phyloP scores from a whole-genome alignment of 2,888 invertebrate species.

The Orchestes rusci region DNA sequence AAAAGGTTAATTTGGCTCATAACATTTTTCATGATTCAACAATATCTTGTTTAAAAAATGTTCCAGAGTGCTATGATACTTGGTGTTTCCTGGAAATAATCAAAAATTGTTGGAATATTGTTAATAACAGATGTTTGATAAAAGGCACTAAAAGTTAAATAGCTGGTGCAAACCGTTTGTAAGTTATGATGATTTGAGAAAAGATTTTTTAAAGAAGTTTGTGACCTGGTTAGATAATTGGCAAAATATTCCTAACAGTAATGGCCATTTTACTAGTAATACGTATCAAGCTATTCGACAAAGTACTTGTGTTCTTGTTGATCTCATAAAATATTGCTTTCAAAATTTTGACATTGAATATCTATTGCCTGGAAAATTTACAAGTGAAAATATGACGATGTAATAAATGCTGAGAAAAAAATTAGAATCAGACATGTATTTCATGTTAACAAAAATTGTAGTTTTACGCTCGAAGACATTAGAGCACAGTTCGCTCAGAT shows the following conservation, averaged over 20 bases:
- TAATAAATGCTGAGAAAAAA: not conserved
- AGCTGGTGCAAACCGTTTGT: not conserved
- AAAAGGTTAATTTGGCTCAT: not conserved
- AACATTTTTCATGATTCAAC: not conserved
- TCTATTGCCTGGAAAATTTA: slow-evolving; percentile 3
- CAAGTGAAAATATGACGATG: not conserved
- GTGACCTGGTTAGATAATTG: not conserved
- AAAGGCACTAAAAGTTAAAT: not conserved
- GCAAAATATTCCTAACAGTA: not conserved
- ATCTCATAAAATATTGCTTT: slow-evolving; percentile 3
- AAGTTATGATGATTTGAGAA: not conserved
- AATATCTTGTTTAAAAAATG: slow-evolving; percentile 1
- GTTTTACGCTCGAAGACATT: too few species aligned
- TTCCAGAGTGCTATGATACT: not conserved
- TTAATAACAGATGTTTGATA: not conserved
- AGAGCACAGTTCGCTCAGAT: too few species aligned
- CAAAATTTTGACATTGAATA: not conserved
- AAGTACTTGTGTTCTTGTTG: slow-evolving; percentile 4
- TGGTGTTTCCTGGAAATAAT: not conserved
- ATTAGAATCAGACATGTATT: too few species aligned
- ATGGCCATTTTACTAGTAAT: not conserved
- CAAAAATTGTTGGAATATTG: not conserved
- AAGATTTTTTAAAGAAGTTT: slow-evolving; percentile 2
- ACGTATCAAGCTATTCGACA: not conserved
- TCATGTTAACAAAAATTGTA: too few species aligned